Base-by-base conservation (phyloP, 2,888 invertebrate species). In the Malachius bipustulatus region DNA sequence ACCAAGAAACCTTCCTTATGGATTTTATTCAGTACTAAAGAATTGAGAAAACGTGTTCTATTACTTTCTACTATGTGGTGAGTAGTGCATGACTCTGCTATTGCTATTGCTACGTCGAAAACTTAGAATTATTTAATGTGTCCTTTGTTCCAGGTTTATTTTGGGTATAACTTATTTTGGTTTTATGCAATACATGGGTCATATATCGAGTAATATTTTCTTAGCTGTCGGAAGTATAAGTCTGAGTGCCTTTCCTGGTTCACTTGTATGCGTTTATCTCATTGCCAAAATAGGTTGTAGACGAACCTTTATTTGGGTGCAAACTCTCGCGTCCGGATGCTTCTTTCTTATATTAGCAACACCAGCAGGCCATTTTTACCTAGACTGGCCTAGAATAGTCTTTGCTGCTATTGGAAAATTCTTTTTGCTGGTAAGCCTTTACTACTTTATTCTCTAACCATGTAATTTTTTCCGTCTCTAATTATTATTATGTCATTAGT, bases 381-480 rank as follows among this genome's bases (percentile, higher is more conserved):
- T 62, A 38, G 71, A 73, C 49, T 73, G 71, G 70, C 67, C 69
- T 3, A 63, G 68, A 43, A 56, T 77, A 34, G 46, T 67, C 10
- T 65, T 77, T 41, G 74, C 77, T 40, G 72, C 72, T 41, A 52
- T 74, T 31, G 76, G 77, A 37, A 73, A 78, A 48, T 70, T 74
- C 32, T 73, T 77, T 38, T 66, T 77, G 52, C 71, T 78, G 39
- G 75, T 77, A 62, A 65, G 67, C 58, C 16, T 27, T 9, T 31
- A n/a, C n/a, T n/a, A n/a, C n/a, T n/a, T n/a, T n/a, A n/a, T n/a
- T n/a, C n/a, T n/a, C n/a, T n/a, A n/a, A n/a, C n/a, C n/a, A n/a
- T n/a, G n/a, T n/a, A n/a, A n/a, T n/a, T n/a, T n/a, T n/a, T n/a
- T n/a, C n/a, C n/a, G n/a, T n/a, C n/a, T n/a, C n/a, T n/a, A n/a